Evolutionary conservation across 2,888 invertebrate genomes (phyloP), one percentile per base, ranked within the genome.

Genomic region (Ophioninae sp.): DNA sequence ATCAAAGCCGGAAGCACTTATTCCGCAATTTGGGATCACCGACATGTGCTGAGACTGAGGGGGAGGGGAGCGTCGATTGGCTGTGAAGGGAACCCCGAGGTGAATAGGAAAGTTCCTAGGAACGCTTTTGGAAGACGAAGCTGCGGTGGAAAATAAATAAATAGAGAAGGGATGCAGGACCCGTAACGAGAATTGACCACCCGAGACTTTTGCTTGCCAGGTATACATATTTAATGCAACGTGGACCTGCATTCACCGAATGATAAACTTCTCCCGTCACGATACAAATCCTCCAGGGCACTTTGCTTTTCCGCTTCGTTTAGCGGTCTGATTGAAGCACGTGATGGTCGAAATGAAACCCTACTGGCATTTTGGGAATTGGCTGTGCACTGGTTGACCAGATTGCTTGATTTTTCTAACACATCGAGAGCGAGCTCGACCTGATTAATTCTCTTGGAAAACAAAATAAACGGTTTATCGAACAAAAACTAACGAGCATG

Each of bases 171-270:
- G 13, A 13, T 10, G 13, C n/a, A 65, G 51, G 23, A 41, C 69
- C 69, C 37, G 64, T 83, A 80, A 83, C 77, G 74, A 83, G 80
- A 77, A 83, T 83, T 83, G 83, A 80, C 77, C 77, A 64, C 13
- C 64, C 9, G 51, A 56, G 65, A 80, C 76, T 82, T 75, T 63
- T 78, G 63, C 69, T 51, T 71, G 61, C 51, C 22, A n/a, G 30
- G 20, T 44, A n/a, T 56, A 63, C 59, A 51, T 51, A 51, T 51
- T 68, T 76, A 23, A 44, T 59, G 67, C 44, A 75, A 65, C 65
- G 20, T 23, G 17, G 7, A 58, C 20, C 37, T 37, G 13, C 23
- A 23, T 63, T 20, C 20, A 64, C 64, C 51, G 51, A 23, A 68
- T 71, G 71, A 71, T 58, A 56, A 30, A 71, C 51, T 71, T 71